Conservation (phyloP, 2,888 invertebrate genomes). For the Omphaloscelis lunosa region DNA sequence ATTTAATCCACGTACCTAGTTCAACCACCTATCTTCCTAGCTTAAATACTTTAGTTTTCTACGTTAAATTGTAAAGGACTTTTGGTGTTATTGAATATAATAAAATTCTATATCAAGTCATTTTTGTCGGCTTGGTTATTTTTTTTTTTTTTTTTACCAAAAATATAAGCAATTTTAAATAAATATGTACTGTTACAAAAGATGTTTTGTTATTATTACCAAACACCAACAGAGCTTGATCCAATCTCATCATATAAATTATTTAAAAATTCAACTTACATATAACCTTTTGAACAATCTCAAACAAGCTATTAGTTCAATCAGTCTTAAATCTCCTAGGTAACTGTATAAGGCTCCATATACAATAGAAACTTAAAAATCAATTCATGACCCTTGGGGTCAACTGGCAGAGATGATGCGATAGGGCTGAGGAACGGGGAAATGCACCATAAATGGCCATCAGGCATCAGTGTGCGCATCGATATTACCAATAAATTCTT, state of each 20-base stretch:
- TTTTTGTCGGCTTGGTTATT: background rate
- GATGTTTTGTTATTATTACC: background rate
- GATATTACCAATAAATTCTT: constrained; percentile 88
- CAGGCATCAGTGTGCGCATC: constrained; percentile 82
- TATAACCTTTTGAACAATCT: constrained; percentile 45
- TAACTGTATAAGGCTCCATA: constrained; percentile 61
- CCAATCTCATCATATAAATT: constrained; percentile 18
- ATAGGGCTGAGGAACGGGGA: constrained; percentile 77
- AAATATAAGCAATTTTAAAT: background rate
- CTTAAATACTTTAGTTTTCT: background rate
- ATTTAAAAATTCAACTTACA: constrained; percentile 4
- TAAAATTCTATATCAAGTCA: background rate
- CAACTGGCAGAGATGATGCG: constrained; percentile 77
- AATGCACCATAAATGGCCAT: constrained; percentile 83
- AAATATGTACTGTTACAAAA: background rate
- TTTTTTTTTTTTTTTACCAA: too few species aligned
- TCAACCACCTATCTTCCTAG: background rate
- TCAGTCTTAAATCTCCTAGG: constrained; percentile 48
- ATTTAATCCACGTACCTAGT: constrained; percentile 7
- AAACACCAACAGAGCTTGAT: constrained; percentile 11
- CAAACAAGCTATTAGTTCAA: constrained; percentile 59
- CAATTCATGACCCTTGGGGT: constrained; percentile 87
- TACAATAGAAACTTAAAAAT: constrained; percentile 87
- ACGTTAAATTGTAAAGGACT: background rate
- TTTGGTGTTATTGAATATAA: background rate